Conservation (phyloP, 2,888 invertebrate genomes). For the Watsonalla binaria region DNA sequence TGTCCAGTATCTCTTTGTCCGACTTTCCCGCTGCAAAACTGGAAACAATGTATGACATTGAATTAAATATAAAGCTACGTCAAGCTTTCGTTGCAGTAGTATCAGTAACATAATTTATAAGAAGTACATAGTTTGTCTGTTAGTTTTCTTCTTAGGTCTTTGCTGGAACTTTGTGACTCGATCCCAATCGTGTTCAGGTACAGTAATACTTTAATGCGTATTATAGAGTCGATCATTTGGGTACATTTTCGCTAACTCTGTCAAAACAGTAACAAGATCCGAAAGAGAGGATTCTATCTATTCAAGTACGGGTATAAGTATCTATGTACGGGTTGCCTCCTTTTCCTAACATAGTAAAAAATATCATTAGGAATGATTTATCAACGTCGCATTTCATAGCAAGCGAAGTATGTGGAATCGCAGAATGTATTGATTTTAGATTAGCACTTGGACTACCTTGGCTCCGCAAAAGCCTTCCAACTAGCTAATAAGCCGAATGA, state of each 20-base stretch:
- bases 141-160: no score
- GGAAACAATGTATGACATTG: constrained; percentile 48
- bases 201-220: no score
- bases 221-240: no score
- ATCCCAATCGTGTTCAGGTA: no score
- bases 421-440: constrained; percentile 54
- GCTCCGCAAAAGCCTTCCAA: constrained; percentile 29
- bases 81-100: not conserved
- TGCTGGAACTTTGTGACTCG: no score
- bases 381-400: constrained; percentile 37
- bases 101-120: no score
- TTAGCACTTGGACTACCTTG: constrained; percentile 41
- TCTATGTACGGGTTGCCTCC: no score
- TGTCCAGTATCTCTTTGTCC: constrained; percentile 95
- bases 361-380: constrained; percentile 30
- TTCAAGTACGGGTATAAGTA: no score
- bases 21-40: constrained; percentile 95
- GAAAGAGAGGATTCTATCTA: no score
- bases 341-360: not conserved
- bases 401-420: constrained; percentile 43
- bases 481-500: constrained; percentile 27
- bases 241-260: no score
- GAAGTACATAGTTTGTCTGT: no score
- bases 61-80: constrained; percentile 16
- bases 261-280: no score